Evolutionary conservation across 23 tunicate species (phyloP).

Genomic region (Phallusia fumigata): DNA sequence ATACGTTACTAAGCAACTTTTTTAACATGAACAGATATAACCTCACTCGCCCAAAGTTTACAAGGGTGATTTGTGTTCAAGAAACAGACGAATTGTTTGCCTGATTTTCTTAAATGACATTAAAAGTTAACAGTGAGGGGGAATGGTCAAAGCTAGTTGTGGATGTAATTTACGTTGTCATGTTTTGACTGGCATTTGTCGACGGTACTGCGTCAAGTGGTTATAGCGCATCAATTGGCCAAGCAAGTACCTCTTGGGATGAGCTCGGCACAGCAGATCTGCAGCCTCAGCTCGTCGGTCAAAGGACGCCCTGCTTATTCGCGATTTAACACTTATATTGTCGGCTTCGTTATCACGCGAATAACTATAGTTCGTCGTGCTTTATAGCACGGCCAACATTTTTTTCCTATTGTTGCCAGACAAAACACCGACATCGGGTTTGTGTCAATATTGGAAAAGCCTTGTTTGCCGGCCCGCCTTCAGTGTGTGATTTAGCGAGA

Average conservation of each 20-base stretch:
- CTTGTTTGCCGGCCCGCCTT: not conserved
- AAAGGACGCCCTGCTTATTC: not conserved
- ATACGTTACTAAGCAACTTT: too few species aligned
- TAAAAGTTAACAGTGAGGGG: too few species aligned
- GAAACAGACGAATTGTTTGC: too few species aligned
- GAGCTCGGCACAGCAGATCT: not conserved
- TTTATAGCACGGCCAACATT: slow-evolving; percentile 1
- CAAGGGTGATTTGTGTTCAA: too few species aligned
- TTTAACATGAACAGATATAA: too few species aligned
- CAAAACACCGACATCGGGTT: not conserved
- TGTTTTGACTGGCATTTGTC: slow-evolving; percentile 3
- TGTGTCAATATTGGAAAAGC: slow-evolving; percentile 11
- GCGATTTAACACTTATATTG: not conserved
- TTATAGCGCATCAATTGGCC: slow-evolving; percentile 8
- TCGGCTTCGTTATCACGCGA: not conserved
- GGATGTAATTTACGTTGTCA: slow-evolving; percentile 7
- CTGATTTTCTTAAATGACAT: too few species aligned
- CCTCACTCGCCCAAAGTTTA: too few species aligned
- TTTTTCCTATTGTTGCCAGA: slow-evolving; percentile 4
- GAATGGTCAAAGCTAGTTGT: not conserved
- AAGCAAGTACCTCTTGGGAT: slow-evolving; percentile 4
- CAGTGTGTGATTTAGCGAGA: not conserved
- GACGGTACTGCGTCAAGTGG: not conserved
- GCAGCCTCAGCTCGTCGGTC: not conserved
- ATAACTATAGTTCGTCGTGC: not conserved